phyloP scores from a whole-genome alignment of 2,113 vertebrate species.

The Cisticola juncidis region DNA sequence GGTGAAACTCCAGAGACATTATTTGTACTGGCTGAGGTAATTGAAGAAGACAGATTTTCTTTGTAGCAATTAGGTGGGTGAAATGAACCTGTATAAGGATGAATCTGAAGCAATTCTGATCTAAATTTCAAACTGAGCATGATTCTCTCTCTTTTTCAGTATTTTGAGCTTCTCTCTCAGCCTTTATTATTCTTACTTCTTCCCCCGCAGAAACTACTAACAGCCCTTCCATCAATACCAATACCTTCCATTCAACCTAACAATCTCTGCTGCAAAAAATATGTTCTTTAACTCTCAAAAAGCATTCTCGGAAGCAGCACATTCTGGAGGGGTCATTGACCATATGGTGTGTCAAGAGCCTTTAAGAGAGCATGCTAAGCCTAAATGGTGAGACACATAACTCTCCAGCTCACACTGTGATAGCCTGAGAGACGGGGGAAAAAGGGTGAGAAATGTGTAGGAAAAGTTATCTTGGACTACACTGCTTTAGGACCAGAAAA shows the following conservation, averaged over 20 bases:
- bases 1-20: neutral
- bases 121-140: conserved; percentile 22
- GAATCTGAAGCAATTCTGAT: neutral
- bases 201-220: neutral
- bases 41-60: neutral
- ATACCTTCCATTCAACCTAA: neutral
- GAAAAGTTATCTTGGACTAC: neutral
- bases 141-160: neutral
- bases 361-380: neutral
- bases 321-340: neutral
- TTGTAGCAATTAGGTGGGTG: neutral
- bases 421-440: neutral
- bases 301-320: neutral
- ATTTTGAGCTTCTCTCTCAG: neutral
- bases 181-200: neutral
- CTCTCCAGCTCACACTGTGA: neutral
- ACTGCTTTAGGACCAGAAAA: neutral
- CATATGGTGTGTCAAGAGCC: neutral
- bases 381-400: neutral
- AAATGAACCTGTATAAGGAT: neutral
- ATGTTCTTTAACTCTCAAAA: neutral
- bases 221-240: neutral
- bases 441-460: neutral
- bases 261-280: neutral
- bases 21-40: neutral